These are phyloP conservation scores for Cosmopolites sordidus DNA, from an alignment of 2,888 invertebrate species.

Conservation along the genomic window DNA sequence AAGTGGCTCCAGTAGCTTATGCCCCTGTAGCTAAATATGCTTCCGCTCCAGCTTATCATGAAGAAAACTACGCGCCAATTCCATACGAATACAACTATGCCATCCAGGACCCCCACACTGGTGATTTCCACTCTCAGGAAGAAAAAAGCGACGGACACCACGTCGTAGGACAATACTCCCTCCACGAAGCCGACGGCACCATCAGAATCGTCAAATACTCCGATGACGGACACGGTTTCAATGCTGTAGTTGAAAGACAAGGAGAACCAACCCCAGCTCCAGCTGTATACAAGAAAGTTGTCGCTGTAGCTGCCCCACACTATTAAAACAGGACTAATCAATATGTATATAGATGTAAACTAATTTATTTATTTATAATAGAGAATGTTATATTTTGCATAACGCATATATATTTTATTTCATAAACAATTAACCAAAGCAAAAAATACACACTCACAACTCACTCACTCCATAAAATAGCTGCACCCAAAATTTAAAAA, in stretches of 20 bases:
- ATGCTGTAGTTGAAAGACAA: conserved; percentile 40
- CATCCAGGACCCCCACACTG: conserved; percentile 44
- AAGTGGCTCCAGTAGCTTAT: neutral
- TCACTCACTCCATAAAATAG: no score
- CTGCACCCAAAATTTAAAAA: no score
- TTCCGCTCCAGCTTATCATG: conserved; percentile 11
- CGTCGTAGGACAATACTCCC: conserved; percentile 55
- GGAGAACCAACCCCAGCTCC: conserved; percentile 47
- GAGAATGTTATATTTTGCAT: no score
- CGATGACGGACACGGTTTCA: conserved; percentile 52
- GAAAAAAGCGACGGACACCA: conserved; percentile 55
- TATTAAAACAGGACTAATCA: neutral
- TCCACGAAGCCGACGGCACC: conserved; percentile 56
- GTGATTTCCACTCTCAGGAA: conserved; percentile 54
- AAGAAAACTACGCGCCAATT: neutral
- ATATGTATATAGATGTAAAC: neutral
- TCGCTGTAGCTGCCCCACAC: conserved; percentile 10
- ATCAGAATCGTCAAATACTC: conserved; percentile 55
- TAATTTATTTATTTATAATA: neutral
- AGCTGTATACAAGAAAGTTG: conserved; percentile 5
- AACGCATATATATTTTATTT: neutral
- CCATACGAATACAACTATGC: conserved; percentile 7
- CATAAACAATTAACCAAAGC: no score
- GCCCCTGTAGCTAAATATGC: conserved; percentile 13
- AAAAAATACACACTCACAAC: no score